Conservation (phyloP, 2,888 invertebrate species). For the Zygothrica quintamaculata region DNA sequence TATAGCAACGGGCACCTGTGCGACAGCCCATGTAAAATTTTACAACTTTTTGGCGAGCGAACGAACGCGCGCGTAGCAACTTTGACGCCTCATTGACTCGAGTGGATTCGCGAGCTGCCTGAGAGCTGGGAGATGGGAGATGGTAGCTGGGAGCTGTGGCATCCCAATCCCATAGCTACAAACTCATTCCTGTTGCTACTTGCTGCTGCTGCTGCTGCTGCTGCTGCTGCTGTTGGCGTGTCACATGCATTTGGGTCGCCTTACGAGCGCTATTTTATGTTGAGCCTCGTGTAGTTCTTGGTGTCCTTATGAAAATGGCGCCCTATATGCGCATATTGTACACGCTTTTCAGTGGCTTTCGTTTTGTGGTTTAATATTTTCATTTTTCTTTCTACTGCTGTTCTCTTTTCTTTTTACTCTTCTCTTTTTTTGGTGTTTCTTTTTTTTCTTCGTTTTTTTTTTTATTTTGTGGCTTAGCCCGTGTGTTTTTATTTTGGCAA, state of each 20-base stretch:
- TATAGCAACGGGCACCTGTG: conserved; percentile 64
- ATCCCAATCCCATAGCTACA: not conserved
- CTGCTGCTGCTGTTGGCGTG: no score
- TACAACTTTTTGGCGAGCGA: conserved; percentile 80
- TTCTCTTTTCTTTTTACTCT: conserved; percentile 35
- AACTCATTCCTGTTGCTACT: not conserved
- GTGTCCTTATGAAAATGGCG: conserved; percentile 57
- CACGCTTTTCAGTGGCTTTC: conserved; percentile 68
- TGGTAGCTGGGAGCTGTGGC: no score
- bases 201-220: not conserved
- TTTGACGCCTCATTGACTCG: conserved; percentile 80
- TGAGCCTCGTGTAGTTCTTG: conserved; percentile 45
- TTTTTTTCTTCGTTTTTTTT: conserved; percentile 49
- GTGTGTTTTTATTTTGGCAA: conserved; percentile 81
- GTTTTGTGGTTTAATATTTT: conserved; percentile 37
- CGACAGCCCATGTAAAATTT: conserved; percentile 72
- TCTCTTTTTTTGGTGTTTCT: conserved; percentile 47
- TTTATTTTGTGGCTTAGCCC: conserved; percentile 35
- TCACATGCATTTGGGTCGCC: conserved; percentile 78
- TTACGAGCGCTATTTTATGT: conserved; percentile 63
- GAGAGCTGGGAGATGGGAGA: no score
- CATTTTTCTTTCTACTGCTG: conserved; percentile 22
- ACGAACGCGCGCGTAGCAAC: conserved; percentile 68
- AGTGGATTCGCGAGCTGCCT: conserved; percentile 60
- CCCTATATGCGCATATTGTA: conserved; percentile 69